Evolutionary conservation across 2,888 invertebrate genomes (phyloP).

Genomic region (Drosophila mulleri): DNA sequence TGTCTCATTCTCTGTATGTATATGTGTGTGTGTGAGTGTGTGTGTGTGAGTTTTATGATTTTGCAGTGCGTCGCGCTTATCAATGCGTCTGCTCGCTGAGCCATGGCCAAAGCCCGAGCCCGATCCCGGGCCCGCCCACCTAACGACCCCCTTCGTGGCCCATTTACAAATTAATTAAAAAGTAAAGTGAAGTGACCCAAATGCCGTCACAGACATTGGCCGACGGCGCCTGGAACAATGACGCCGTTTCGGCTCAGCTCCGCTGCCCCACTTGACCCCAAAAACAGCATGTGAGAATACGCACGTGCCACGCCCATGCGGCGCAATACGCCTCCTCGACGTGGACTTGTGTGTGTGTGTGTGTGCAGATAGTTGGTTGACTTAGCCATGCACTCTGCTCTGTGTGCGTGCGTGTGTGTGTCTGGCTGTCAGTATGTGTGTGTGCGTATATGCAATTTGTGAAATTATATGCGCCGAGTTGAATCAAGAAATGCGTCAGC

Average conservation of each 20-base stretch:
- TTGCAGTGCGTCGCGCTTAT: constrained; percentile 35
- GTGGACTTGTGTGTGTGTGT: constrained; percentile 8
- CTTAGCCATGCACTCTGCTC: neutral
- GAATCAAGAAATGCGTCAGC: constrained; percentile 53
- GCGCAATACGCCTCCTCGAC: neutral
- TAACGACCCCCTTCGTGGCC: neutral
- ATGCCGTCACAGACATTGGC: constrained; percentile 50
- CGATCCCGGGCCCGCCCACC: neutral
- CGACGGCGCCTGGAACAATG: constrained; percentile 38
- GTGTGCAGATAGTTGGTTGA: neutral
- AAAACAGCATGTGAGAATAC: constrained; percentile 25
- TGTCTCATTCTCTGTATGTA: neutral
- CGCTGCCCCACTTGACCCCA: constrained; percentile 24
- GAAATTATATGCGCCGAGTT: constrained; percentile 43
- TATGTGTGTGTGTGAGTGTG: no score
- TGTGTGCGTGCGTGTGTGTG: no score
- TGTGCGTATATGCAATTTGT: constrained; percentile 15
- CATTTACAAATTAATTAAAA: constrained; percentile 51
- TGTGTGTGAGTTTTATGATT: constrained; percentile 32
- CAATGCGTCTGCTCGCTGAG: constrained; percentile 23
- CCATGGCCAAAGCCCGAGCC: no score
- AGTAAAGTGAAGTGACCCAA: constrained; percentile 51
- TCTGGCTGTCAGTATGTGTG: neutral
- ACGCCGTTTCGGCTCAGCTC: constrained; percentile 20
- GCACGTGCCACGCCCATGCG: constrained; percentile 18